Conservation (phyloP, 1,140 invertebrate genomes). For the Atta cephalotes region DNA sequence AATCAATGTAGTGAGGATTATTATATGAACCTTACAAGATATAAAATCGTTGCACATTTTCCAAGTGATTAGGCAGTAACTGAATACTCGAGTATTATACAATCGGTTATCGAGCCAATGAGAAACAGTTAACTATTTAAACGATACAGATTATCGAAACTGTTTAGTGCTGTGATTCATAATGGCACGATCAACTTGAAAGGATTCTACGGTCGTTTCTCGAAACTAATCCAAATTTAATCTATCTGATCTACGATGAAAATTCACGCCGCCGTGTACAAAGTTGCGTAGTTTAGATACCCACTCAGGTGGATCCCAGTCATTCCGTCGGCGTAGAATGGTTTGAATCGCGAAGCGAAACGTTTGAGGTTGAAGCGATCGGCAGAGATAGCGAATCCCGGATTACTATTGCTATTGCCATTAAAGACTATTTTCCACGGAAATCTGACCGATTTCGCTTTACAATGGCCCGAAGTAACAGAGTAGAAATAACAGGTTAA, state of each 20-base stretch:
- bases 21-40: background rate
- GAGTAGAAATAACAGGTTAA: constrained; percentile 60
- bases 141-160: constrained; percentile 34
- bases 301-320: constrained; percentile 6
- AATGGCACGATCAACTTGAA: constrained; percentile 4
- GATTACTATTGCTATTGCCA: constrained; percentile 53
- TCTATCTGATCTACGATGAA: constrained; percentile 33
- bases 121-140: constrained; percentile 40
- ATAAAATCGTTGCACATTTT: background rate
- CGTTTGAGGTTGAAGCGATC: constrained; percentile 46
- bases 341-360: background rate
- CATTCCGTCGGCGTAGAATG: constrained; percentile 37
- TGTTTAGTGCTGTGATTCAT: background rate
- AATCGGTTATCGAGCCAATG: background rate
- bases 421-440: constrained; percentile 66
- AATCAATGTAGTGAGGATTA: background rate
- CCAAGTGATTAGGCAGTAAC: constrained; percentile 31
- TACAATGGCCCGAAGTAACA: constrained; percentile 66
- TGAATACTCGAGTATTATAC: constrained; percentile 10
- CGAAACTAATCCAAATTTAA: background rate
- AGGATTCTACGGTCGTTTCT: background rate
- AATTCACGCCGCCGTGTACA: constrained; percentile 7
- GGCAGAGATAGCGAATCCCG: constrained; percentile 56
- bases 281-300: constrained; percentile 37
- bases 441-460: constrained; percentile 58